These are phyloP conservation scores for Patella caerulea DNA, from an alignment of 2,888 invertebrate genomes.

Conservation along the genomic window DNA sequence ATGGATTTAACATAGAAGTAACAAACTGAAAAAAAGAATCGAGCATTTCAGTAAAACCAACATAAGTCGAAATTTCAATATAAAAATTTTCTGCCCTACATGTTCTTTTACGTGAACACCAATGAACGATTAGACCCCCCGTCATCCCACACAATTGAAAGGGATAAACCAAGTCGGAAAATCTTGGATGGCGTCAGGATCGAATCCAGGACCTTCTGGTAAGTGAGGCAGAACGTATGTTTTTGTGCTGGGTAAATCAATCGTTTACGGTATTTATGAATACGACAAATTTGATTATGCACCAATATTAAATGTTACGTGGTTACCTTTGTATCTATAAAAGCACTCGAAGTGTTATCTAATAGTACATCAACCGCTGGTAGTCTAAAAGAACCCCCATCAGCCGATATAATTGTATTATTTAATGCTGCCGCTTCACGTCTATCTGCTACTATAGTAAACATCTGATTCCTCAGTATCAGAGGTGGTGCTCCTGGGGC, in stretches of 20 bases:
- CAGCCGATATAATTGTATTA: constrained; percentile 34
- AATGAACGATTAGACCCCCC: neutral
- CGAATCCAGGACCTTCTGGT: too few species aligned
- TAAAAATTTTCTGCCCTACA: too few species aligned
- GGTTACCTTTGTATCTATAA: constrained; percentile 40
- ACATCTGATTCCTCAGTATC: constrained; percentile 40
- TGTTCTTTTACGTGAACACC: too few species aligned
- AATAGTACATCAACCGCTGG: constrained; percentile 39
- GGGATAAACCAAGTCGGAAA: too few species aligned
- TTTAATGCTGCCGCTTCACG: constrained; percentile 40
- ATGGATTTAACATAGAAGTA: constrained; percentile 46
- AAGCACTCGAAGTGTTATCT: constrained; percentile 27
- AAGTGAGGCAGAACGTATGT: too few species aligned
- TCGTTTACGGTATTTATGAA: too few species aligned
- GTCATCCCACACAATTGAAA: neutral
- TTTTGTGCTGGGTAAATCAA: too few species aligned
- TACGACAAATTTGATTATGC: too few species aligned
- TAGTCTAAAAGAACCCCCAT: constrained; percentile 41
- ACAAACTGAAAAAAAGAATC: constrained; percentile 36
- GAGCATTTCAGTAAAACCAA: too few species aligned
- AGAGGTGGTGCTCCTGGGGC: constrained; percentile 48
- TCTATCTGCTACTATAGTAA: constrained; percentile 45
- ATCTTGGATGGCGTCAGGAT: too few species aligned
- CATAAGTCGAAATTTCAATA: too few species aligned
- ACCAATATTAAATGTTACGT: neutral